A percentile compares a stretch with the other conserved stretches of the same genome.
These are phyloP conservation scores for Heterotilapia buettikoferi DNA, from an alignment of 2,113 vertebrate genomes.

Conservation along the genomic window DNA sequence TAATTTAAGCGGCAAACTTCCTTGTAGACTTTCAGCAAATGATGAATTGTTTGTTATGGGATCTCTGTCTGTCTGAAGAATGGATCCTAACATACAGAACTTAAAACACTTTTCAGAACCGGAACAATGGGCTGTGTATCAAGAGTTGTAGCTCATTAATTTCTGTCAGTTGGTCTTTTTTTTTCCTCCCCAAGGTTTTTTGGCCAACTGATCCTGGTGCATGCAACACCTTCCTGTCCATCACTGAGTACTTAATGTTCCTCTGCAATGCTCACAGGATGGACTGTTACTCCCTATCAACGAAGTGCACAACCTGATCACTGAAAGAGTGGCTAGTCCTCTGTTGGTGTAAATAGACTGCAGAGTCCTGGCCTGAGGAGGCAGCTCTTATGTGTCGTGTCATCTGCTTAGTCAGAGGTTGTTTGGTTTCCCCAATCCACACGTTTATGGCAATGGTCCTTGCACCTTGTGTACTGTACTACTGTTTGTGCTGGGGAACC, in stretches of 20 bases:
- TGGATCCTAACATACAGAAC: background rate
- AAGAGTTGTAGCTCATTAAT: background rate
- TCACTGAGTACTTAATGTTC: background rate
- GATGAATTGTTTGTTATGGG: background rate
- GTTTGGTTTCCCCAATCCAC: background rate
- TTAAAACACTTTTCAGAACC: background rate
- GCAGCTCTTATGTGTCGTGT: accelerated
- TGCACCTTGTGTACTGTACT: accelerated
- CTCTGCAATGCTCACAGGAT: background rate
- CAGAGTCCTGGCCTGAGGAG: background rate
- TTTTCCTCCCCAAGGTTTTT: background rate
- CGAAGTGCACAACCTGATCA: accelerated
- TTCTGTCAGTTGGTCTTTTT: background rate
- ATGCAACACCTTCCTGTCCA: background rate
- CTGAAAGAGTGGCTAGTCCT: background rate
- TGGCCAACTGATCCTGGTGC: accelerated
- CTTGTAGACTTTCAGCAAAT: background rate
- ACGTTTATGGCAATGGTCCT: background rate
- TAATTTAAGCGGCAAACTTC: accelerated
- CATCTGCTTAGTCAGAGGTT: background rate
- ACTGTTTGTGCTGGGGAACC: background rate
- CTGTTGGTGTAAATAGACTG: background rate
- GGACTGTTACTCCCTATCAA: accelerated
- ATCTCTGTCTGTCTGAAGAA: background rate
- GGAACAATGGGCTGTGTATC: background rate